phyloP scores from a whole-genome alignment of 23 tunicate genomes.

The Diplosoma virens region DNA sequence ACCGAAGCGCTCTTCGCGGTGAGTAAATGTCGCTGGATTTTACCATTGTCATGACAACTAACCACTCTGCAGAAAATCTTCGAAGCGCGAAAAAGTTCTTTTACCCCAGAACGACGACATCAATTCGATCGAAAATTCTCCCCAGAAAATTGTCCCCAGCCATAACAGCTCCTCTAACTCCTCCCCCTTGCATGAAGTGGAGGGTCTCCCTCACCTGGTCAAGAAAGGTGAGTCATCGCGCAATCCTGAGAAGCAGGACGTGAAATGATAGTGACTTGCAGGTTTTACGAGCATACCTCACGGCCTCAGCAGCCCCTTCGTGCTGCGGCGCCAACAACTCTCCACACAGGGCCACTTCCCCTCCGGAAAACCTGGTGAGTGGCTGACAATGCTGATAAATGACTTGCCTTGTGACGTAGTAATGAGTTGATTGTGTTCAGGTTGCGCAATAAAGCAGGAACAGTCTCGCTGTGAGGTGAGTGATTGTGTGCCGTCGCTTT shows the following conservation, averaged over 20 bases:
- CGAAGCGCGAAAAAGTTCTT: background rate
- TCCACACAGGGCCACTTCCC: too few species aligned
- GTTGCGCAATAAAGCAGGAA: too few species aligned
- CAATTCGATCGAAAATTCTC: background rate
- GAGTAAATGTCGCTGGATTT: background rate
- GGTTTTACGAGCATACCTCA: slow-evolving; percentile 56
- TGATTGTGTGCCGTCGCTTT: too few species aligned
- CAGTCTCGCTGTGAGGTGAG: too few species aligned
- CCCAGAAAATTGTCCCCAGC: background rate
- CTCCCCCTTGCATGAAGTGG: slow-evolving; percentile 34
- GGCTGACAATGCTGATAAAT: too few species aligned
- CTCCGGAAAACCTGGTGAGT: too few species aligned
- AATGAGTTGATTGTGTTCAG: too few species aligned
- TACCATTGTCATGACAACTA: background rate
- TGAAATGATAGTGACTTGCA: background rate
- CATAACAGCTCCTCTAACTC: background rate
- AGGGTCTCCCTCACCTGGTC: slow-evolving; percentile 48
- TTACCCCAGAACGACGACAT: background rate
- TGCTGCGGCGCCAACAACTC: slow-evolving; percentile 42
- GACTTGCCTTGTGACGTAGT: too few species aligned
- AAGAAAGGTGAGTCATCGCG: slow-evolving; percentile 25
- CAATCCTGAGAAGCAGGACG: background rate
- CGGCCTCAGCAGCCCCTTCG: slow-evolving; percentile 45
- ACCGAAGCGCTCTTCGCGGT: slow-evolving; percentile 16
- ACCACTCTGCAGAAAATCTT: background rate